Conservation (phyloP, 2,797 vertebrate species). For the Scyliorhinus canicula region DNA sequence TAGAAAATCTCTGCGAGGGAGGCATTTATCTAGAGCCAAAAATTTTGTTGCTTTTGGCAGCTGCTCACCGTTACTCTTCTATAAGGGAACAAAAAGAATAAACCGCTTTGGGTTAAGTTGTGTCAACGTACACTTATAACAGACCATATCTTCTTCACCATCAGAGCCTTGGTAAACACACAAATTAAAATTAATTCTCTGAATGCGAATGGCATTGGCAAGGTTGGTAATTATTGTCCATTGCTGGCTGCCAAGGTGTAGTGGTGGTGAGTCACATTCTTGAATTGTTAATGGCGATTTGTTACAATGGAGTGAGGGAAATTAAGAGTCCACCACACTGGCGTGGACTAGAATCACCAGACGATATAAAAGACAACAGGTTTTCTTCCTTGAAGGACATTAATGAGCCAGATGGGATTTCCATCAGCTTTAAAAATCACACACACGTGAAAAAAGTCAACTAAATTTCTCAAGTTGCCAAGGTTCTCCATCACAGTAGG, state of each 20-base stretch:
- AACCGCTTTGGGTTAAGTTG: neutral
- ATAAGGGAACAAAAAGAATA: slow-evolving; percentile 43
- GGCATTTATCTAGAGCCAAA: slow-evolving; percentile 92
- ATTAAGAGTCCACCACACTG: neutral
- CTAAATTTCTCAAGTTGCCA: neutral
- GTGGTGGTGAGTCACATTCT: neutral
- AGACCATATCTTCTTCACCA: neutral
- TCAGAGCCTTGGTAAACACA: neutral
- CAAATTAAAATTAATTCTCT: neutral
- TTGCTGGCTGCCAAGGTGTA: neutral
- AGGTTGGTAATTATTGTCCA: neutral
- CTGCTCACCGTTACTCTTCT: slow-evolving; percentile 55
- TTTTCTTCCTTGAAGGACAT: neutral
- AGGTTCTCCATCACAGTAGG: neutral
- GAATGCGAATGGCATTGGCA: neutral
- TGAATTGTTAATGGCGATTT: neutral
- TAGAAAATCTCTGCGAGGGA: slow-evolving; percentile 87
- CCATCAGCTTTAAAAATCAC: neutral
- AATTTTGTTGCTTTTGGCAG: slow-evolving; percentile 84
- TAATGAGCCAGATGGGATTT: neutral
- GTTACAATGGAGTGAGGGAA: neutral
- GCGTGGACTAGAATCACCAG: neutral
- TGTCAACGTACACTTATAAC: too few species aligned
- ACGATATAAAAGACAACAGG: neutral
- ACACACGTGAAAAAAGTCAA: too few species aligned